Base-by-base conservation (phyloP, 2,888 invertebrate species). In the Augochlorella aurata region DNA sequence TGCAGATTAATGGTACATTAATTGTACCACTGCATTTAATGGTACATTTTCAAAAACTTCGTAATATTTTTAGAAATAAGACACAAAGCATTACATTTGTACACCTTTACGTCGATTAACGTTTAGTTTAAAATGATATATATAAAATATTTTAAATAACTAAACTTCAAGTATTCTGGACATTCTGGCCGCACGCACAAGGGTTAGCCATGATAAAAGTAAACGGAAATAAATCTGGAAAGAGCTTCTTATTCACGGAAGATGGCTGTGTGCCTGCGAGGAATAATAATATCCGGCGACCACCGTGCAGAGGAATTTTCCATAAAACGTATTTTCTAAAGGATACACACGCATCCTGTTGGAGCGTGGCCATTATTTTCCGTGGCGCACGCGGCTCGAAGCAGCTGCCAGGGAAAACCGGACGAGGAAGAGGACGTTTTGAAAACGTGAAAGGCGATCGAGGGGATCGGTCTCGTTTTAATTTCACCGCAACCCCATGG, bases 341-440 rank as follows among this genome's bases (percentile, higher is more conserved):
- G 87, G 85, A 87, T 84, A 81, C 73, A 79, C 73, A 74, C 49
- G 61, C 82, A 82, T 87, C 79, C 85, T 87, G 87, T 47, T 50
- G 45, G n/a, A 50, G 78, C 54, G 67, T 47, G 65, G 45, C 52
- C 70, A 61, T 68, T 66, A 66, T 77, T 69, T 81, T 74, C 70
- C 69, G 52, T 67, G 29, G 45, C 67, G 52, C 45, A 50, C 29
- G 21, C 38, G 21, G 73, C 21, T 29, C 44, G 14, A 74, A 49
- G 67, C 87, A 87, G 86, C 86, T 88, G 87, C 52, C 10, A n/a
- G n/a, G 49, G 77, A 67, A 66, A 77, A 73, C 70, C 77, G 83
- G 85, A 88, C 77, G 79, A 75, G 87, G 80, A 81, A 83, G 80
- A 83, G 79, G 79, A 83, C 82, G 79, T 63, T 47, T 65, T 65